These are phyloP conservation scores for Eospalax fontanierii DNA, from an alignment of 2,797 vertebrate genomes.

Conservation along the genomic window DNA sequence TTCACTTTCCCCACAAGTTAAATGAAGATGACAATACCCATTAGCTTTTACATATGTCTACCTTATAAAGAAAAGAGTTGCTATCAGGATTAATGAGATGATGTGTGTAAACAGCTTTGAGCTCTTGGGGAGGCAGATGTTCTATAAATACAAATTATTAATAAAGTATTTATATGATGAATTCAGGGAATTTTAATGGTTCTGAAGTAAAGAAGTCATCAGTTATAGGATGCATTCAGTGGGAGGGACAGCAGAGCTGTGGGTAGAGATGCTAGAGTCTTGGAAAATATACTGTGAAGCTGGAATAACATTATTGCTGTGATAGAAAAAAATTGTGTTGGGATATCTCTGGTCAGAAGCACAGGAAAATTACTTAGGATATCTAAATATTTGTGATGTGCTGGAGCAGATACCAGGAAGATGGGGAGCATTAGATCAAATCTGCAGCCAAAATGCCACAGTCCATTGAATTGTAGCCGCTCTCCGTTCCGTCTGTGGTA, in stretches of 20 bases:
- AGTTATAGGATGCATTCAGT: conserved; percentile 30
- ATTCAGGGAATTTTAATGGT: conserved; percentile 66
- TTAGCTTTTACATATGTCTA: conserved; percentile 74
- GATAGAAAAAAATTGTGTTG: background rate
- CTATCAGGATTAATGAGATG: conserved; percentile 81
- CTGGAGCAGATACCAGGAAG: background rate
- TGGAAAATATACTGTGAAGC: background rate
- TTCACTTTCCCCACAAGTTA: conserved; percentile 65
- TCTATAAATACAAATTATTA: conserved; percentile 85
- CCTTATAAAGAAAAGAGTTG: conserved; percentile 67
- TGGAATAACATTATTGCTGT: background rate
- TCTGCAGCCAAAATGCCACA: conserved; percentile 17
- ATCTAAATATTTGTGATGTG: background rate
- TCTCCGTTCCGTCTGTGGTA: background rate
- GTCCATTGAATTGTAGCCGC: background rate
- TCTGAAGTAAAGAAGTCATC: conserved; percentile 62
- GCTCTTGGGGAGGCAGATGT: conserved; percentile 83
- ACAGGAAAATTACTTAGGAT: background rate
- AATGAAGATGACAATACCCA: conserved; percentile 66
- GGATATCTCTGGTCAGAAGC: background rate
- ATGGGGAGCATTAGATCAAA: background rate
- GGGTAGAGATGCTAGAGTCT: background rate
- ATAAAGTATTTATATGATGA: conserved; percentile 84
- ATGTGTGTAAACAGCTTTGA: conserved; percentile 83
- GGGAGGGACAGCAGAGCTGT: background rate